phyloP scores from a whole-genome alignment of 2,113 vertebrate genomes.

The Hucho hucho region DNA sequence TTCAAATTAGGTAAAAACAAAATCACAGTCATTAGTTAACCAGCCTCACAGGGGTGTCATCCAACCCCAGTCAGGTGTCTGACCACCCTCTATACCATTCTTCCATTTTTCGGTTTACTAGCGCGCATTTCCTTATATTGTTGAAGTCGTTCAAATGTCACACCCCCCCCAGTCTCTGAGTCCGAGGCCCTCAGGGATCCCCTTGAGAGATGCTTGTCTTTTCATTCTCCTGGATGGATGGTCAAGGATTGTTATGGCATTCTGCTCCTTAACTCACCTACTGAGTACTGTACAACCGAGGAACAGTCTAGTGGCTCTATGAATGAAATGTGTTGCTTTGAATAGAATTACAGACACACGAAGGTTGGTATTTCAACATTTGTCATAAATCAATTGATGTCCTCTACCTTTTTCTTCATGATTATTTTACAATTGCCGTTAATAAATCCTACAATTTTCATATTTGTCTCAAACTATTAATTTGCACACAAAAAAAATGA shows the following conservation, averaged over 20 bases:
- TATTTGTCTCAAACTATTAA: background rate
- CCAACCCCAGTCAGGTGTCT: background rate
- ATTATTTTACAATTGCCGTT: too few relatives aligned
- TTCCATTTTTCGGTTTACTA: constrained; percentile 48
- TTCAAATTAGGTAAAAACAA: too few relatives aligned
- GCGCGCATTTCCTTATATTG: constrained; percentile 32
- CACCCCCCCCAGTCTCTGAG: constrained; percentile 10
- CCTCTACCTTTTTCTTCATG: too few relatives aligned
- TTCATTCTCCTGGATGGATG: constrained; percentile 29
- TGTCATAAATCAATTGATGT: too few relatives aligned
- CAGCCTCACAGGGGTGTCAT: background rate
- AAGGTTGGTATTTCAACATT: too few relatives aligned
- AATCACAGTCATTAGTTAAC: too few relatives aligned
- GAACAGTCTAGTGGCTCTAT: background rate
- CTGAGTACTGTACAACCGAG: background rate
- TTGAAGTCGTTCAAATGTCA: constrained; percentile 44
- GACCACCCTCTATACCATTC: too few relatives aligned
- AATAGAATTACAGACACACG: background rate
- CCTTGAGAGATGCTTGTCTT: background rate
- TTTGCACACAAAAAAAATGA: background rate
- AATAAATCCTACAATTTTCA: background rate
- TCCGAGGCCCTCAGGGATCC: background rate
- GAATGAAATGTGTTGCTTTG: background rate
- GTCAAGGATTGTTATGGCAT: constrained; percentile 25
- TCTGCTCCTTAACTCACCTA: constrained; percentile 6